Evolutionary conservation across 2,888 invertebrate genomes (phyloP), one percentile per base, ranked within the genome.

Genomic region (Pristionchus fissidentatus): DNA sequence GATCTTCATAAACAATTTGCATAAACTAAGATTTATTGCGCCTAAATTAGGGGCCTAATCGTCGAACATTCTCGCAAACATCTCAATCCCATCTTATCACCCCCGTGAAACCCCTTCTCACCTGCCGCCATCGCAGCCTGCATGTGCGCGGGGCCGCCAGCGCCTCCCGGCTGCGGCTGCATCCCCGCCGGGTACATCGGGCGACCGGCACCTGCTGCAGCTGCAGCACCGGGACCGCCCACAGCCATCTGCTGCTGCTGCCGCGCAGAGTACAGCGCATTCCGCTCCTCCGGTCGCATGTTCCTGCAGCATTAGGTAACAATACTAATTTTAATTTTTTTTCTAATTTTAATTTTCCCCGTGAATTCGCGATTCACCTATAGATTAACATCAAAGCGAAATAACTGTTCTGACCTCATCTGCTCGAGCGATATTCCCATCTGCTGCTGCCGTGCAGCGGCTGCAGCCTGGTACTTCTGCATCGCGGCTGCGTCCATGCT

Each of bases 401-500:
- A 38, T 8, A 15, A 4, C 29, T 62, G 10, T 70, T n/a, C 46
- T 49, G 0, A 49, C 46, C 77, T 5, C 8, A 38, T 10, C 29
- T 57, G 26, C 79, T 79, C 41, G 38, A 57, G 79, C 52, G 26
- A 19, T 38, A 41, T 35, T 55, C 26, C 52, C 77, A 2, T 52
- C 19, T 38, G 38, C 57, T 57, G 57, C 5, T 35, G 57, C 79
- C 38, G 57, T 62, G 62, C 70, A 43, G 70, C 70, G 1, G 35
- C 38, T 19, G 66, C 66, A 38, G 66, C 66, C 38, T 66, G 66
- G 38, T 70, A 41, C 5, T 26, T 38, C 70, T 43, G 70, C 66
- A 66, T 38, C 41, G 38, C 19, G 26, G 70, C 70, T 26, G n/a
- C 26, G n/a, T 70, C 43, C 70, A 70, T 70, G n/a, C 22, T 5